Base-by-base conservation (phyloP, 2,113 vertebrate genomes). In the Dasyprocta punctata region DNA sequence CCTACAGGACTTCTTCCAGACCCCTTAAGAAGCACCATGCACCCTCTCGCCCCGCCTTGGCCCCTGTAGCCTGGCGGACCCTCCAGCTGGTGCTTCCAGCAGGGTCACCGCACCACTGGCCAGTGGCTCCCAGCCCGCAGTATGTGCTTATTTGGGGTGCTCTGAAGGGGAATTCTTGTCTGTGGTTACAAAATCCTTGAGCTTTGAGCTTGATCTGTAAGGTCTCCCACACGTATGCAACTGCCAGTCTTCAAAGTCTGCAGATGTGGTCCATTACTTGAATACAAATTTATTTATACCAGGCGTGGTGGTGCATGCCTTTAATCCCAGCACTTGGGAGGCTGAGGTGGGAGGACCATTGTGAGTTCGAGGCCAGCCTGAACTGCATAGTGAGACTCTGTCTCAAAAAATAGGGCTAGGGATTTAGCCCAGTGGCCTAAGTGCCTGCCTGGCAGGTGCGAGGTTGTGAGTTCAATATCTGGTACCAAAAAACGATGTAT, bases 41-140 rank as follows among this genome's bases (percentile, higher is more conserved):
- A 14, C 19, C 54, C 28, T 28, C 16, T 30, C 5, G 0, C 2
- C 17, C 22, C 28, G 0, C 17, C 36, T 24, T n/a, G 22, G 16
- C 58, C 20, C 5, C 41, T 10, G 9, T 0, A 80, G 60, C 93
- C 69, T 60, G 38, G 28, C 1, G 58, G 56, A 3, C 41, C 20
- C 63, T 61, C 20, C 8, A 2, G 41, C 33, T 63, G 54, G 22
- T 86, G 28, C 71, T 58, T 52, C 6, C 41, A 84, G 22, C 52
- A n/a, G 9, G 0, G 47, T 82, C 22, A 5, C 22, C 26, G 56
- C 28, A 5, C 54, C 26, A 83, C 30, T n/a, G 54, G 61, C n/a
- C 36, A 54, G 30, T 0, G 65, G 44, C 1, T 90, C 71, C 28
- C 19, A 14, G 10, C 4, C 38, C 4, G 41, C 47, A 41, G 26